Percentiles rank a stretch among this genome's conserved stretches.
Evolutionary conservation across 2,113 vertebrate genomes (phyloP).

Genomic region (Tachycineta bicolor): DNA sequence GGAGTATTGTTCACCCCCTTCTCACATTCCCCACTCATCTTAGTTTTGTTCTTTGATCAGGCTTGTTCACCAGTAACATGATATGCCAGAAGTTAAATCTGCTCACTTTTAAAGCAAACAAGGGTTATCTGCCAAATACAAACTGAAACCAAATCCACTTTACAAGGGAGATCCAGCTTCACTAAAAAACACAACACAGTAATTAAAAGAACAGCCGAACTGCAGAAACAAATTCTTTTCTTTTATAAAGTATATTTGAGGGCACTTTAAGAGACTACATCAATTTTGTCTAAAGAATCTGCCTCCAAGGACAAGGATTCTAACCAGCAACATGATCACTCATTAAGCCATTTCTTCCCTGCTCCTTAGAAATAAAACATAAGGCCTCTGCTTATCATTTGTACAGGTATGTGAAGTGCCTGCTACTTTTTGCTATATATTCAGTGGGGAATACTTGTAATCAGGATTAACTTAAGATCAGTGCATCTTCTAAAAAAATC

Average conservation of each 20-base stretch:
- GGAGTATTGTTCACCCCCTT: neutral
- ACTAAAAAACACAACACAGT: neutral
- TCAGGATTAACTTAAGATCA: neutral
- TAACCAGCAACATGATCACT: neutral
- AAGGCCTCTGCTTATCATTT: neutral
- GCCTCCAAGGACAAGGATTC: neutral
- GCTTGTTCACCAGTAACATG: neutral
- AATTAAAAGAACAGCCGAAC: neutral
- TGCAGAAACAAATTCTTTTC: neutral
- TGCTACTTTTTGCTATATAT: neutral
- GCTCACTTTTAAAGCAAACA: neutral
- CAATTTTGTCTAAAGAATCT: neutral
- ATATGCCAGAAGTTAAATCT: neutral
- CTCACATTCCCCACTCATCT: neutral
- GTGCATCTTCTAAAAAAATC: neutral
- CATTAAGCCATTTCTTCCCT: neutral
- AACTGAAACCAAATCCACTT: neutral
- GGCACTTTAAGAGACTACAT: neutral
- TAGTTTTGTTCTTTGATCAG: neutral
- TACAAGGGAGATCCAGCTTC: neutral
- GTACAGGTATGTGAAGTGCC: neutral
- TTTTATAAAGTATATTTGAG: neutral
- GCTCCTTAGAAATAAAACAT: neutral
- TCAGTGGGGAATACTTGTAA: neutral
- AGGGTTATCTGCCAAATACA: neutral